Conservation (phyloP, 1,140 invertebrate genomes). For the Aethina tumida region DNA sequence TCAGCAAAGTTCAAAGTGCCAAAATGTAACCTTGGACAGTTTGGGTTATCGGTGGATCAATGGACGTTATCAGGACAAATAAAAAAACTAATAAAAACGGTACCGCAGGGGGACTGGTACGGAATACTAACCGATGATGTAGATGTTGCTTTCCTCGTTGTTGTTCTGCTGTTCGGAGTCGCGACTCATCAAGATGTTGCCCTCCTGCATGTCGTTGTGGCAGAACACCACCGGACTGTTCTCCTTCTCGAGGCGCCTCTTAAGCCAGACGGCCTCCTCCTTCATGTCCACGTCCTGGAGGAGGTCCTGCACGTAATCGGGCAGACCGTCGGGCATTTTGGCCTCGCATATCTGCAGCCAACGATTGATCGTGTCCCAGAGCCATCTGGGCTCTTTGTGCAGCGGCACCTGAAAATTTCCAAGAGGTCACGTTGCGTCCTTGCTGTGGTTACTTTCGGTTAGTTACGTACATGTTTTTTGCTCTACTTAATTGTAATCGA, state of each 20-base stretch:
- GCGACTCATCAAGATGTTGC: slow-evolving; percentile 52
- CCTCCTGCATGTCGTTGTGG: slow-evolving; percentile 97
- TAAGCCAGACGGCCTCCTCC: slow-evolving; percentile 55
- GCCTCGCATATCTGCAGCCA: slow-evolving; percentile 50
- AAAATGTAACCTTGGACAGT: too few relatives aligned
- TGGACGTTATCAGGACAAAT: too few relatives aligned
- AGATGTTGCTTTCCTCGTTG: slow-evolving; percentile 27
- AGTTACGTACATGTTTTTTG: slow-evolving; percentile 14
- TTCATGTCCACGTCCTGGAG: slow-evolving; percentile 44
- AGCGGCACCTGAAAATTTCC: slow-evolving; percentile 60
- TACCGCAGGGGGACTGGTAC: too few relatives aligned
- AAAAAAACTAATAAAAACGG: too few relatives aligned
- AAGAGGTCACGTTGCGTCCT: background rate
- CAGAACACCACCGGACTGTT: slow-evolving; percentile 89
- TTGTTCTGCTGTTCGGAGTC: slow-evolving; percentile 35
- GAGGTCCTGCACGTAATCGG: slow-evolving; percentile 19
- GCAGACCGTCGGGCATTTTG: slow-evolving; percentile 25
- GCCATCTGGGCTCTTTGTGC: slow-evolving; percentile 86
- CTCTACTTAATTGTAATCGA: too few relatives aligned
- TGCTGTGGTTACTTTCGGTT: slow-evolving; percentile 1
- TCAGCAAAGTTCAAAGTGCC: background rate
- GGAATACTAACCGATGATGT: slow-evolving; percentile 29
- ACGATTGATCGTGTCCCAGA: slow-evolving; percentile 80
- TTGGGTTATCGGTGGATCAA: too few relatives aligned
- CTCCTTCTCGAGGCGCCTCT: slow-evolving; percentile 44